Evolutionary conservation across 2,797 vertebrate species (phyloP).

Genomic region (Syngnathus rostellatus): DNA sequence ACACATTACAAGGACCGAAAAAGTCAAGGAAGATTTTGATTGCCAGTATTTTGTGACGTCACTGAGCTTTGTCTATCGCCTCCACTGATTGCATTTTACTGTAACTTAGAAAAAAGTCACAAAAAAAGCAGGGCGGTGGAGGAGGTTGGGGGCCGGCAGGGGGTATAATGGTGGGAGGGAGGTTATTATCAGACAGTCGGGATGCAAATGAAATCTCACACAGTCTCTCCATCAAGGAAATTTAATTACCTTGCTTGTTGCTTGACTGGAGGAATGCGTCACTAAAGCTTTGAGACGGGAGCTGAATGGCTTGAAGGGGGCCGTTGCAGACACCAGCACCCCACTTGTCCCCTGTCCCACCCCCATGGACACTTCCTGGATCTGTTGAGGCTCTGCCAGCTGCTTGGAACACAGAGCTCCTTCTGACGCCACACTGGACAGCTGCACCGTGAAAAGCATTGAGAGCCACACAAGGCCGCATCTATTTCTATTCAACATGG

Average conservation of each 20-base stretch:
- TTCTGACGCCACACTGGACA: conserved; percentile 39
- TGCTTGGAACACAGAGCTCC: conserved; percentile 27
- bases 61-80: no score
- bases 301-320: conserved; percentile 48
- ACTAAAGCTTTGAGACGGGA: conserved; percentile 65
- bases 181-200: conserved; percentile 23
- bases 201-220: conserved; percentile 62
- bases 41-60: no score
- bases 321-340: conserved; percentile 9
- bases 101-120: conserved; percentile 1
- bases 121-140: conserved; percentile 32
- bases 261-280: conserved; percentile 63
- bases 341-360: neutral
- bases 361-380: conserved; percentile 54
- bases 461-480: conserved; percentile 19
- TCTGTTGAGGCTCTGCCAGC: conserved; percentile 54
- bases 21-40: no score
- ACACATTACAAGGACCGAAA: no score
- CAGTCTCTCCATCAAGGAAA: conserved; percentile 57
- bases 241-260: conserved; percentile 60
- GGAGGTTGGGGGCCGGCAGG: neutral
- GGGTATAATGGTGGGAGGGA: neutral
- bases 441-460: conserved; percentile 49
- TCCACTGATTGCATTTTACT: no score
- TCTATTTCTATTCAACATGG: conserved; percentile 18